phyloP scores from a whole-genome alignment of 1,140 invertebrate species.

The Drosophila dunni region DNA sequence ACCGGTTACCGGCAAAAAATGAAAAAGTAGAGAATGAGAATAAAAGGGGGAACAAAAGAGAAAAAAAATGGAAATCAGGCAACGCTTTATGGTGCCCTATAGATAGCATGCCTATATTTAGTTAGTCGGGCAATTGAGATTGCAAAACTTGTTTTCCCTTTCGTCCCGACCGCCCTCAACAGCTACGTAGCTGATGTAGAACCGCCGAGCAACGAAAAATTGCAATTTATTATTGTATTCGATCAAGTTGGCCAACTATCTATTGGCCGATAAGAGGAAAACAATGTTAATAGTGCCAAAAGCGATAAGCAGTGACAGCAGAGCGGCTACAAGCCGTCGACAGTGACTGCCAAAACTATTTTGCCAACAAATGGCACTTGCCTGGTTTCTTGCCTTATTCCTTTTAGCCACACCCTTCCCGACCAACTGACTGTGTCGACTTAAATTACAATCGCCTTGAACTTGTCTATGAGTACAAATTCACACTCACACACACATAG shows the following conservation, averaged over 20 bases:
- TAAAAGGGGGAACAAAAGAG: neutral
- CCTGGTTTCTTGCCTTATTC: conserved; percentile 23
- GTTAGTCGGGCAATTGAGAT: neutral
- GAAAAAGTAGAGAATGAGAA: conserved; percentile 8
- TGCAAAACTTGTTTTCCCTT: conserved; percentile 63
- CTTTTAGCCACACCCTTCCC: conserved; percentile 3
- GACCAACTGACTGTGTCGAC: conserved; percentile 34
- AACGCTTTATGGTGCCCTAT: conserved; percentile 14
- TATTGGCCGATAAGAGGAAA: conserved; percentile 14
- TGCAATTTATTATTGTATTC: conserved; percentile 25
- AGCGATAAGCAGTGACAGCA: conserved; percentile 9
- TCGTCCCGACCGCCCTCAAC: neutral
- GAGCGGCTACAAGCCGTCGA: neutral
- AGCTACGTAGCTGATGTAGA: conserved; percentile 22
- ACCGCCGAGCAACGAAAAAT: conserved; percentile 1
- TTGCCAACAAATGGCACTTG: conserved; percentile 41
- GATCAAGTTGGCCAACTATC: neutral
- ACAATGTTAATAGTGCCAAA: conserved; percentile 27
- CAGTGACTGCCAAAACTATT: conserved; percentile 25
- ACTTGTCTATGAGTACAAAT: conserved; percentile 38
- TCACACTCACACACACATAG: neutral
- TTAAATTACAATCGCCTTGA: conserved; percentile 47
- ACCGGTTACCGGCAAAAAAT: conserved; percentile 77
- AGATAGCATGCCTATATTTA: conserved; percentile 15
- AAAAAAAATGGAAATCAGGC: conserved; percentile 1